Percentiles rank a stretch among this genome's conserved stretches.
Evolutionary conservation across 2,113 vertebrate genomes (phyloP).

Genomic region (Oxyura jamaicensis): DNA sequence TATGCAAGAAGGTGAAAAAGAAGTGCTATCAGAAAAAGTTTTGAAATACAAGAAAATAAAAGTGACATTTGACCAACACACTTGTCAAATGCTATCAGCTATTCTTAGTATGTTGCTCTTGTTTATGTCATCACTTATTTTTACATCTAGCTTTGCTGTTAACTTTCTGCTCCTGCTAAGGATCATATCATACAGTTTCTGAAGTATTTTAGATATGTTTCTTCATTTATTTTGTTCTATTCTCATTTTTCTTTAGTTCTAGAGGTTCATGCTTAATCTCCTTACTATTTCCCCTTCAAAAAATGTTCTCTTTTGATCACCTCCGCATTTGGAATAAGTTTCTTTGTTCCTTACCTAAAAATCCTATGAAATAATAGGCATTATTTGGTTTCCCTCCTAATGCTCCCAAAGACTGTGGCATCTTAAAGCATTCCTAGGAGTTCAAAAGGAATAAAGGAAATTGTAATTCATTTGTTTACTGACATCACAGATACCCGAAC

Average conservation of each 20-base stretch:
- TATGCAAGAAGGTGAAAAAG: not conserved
- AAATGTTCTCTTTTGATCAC: not conserved
- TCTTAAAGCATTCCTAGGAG: constrained; percentile 90
- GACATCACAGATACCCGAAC: constrained; percentile 25
- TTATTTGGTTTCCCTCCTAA: constrained; percentile 92
- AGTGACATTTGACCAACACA: not conserved
- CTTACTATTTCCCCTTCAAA: not conserved
- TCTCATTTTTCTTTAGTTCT: not conserved
- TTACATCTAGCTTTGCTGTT: not conserved
- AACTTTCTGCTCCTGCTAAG: not conserved
- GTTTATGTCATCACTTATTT: not conserved
- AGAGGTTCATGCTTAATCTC: not conserved
- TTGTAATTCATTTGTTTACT: constrained; percentile 36
- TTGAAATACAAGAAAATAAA: not conserved
- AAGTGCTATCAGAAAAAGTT: not conserved
- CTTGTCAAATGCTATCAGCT: not conserved
- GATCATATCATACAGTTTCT: not conserved
- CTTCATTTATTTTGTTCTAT: not conserved
- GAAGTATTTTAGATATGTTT: not conserved
- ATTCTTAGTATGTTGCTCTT: not conserved
- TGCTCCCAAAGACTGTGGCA: constrained; percentile 90
- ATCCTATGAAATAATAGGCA: constrained; percentile 92
- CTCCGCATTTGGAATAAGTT: not conserved
- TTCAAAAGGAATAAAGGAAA: constrained; percentile 63
- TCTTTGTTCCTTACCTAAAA: constrained; percentile 83